Base-by-base conservation (phyloP, 2,888 invertebrate genomes). In the Balanococcus diminutus region DNA sequence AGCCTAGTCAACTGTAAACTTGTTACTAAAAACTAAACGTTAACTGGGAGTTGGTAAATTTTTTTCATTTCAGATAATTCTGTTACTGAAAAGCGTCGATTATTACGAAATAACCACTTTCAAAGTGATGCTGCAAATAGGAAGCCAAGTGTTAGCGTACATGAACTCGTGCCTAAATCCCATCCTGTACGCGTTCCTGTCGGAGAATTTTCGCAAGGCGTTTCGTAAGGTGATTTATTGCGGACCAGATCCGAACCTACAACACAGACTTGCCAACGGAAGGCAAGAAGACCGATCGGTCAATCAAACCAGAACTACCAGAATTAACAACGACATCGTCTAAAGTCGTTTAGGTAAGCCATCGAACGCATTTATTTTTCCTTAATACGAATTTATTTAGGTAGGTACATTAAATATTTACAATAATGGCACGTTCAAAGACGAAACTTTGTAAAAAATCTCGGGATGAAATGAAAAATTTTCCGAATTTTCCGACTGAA, bases 121-220 rank as follows among this genome's bases (percentile, higher is more conserved):
- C 89, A 91, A 92, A 88, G 94, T 95, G 89, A 93, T 94, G 87
- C 91, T 94, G 32, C 95, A 95, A 91, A 95, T 95, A 87, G 92
- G 94, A 83, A 93, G 94, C 0, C 95, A 95, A 89, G 95, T 95
- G 28, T 91, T 95, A 87, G 97, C 97, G 22, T 98, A 98, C 91
- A 96, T 95, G 91, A 98, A 97, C 92, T 96, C 96, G 89, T 98
- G 98, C 90, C 95, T 98, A 89, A 98, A 98, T 91, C 98, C 98
- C 0, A 94, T 98, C 88, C 92, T 98, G 82, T 98, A 98, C 91
- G 97, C 97, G 3, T 96, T 98, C 90, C 92, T 98, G 83, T 97
- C 97, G 1, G 97, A 98, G 89, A 97, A 97, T 91, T 98, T 98
- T 91, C 93, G 97, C 88, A 94, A 96, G 89, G 97, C 96, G 28